Base-by-base conservation (phyloP, 2,113 vertebrate genomes). In the Uria lomvia region DNA sequence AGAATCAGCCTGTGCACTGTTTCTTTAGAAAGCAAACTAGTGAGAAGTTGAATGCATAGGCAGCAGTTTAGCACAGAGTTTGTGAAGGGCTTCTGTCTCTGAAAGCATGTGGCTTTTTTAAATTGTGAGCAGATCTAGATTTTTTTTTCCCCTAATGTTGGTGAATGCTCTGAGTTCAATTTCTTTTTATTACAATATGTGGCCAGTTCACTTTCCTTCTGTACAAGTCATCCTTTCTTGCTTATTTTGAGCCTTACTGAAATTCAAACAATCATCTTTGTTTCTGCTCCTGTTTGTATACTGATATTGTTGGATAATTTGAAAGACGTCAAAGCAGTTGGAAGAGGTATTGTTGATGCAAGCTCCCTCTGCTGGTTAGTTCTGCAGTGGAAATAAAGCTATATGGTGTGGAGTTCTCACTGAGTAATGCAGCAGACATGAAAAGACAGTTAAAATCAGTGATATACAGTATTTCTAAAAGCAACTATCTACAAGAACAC, bases 181-280 rank as follows among this genome's bases (percentile, higher is more conserved):
- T 88, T 84, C 53, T 92, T 83, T 65, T 79, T 65, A 45, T 70
- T 49, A 17, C 53, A 55, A 2, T 49, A 38, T 27, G n/a, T 23
- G 53, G 30, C 53, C 29, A 16, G 23, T 85, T 89, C 29, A 13
- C 21, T 74, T 92, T 91, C 66, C 66, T 72, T 34, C 60, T 74
- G 27, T 15, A 7, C 23, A 38, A 68, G 49, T 84, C 16, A 29
- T n/a, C 49, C 32, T 72, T 92, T 95, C 43, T 89, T 92, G 49
- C 59, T 79, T 95, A 43, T 79, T 94, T 97, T 93, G 84, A 88
- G 62, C 72, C 17, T 59, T 42, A 22, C 24, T 85, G 70, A 72
- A 76, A 68, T 84, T 76, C 60, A 67, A 55, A 56, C 58, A 65
- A 14, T 63, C 50, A 52, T 65, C 53, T 82, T 66, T 76, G 34